Evolutionary conservation across 2,797 vertebrate species (phyloP), one percentile per base, ranked within the genome.

Genomic region (Hydrocynus forskahlii): DNA sequence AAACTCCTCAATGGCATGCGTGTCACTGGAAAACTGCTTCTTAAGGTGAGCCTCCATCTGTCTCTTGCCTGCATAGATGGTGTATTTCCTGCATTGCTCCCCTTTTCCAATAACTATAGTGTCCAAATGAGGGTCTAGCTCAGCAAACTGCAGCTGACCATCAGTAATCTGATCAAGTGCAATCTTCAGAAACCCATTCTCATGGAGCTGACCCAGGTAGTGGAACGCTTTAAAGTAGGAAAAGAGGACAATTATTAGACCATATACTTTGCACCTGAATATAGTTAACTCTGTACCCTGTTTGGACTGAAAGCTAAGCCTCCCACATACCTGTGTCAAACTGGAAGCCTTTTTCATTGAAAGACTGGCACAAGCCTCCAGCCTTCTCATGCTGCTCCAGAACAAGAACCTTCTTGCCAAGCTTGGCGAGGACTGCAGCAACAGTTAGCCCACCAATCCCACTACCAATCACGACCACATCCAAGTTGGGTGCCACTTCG

Each of bases 391-490:
- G 45, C 25, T 76, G 73, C 8, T 81, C 80, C 25, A 81, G 21
- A 0, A 81, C 80, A 29, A 81, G 48, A 48, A 81, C 80, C 14
- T 60, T 68, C 66, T 81, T 81, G 23, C 80, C 80, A 23, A 70
- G 74, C 5, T 70, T 81, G 10, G 45, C 57, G 21, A 81, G 54
- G 3, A 63, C 7, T 12, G 21, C 80, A 0, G 74, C 80, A 16
- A 68, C 57, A 0, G 74, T 81, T 17, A 81, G 45, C 0, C 80
- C 75, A 0, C 80, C 66, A 17, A 72, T 67, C 48, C 80, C 75
- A 0, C 80, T 77, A 7, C 80, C 80, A 66, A 82, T 73, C 21
- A 82, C 80, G 2, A 82, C 71, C 13, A 66, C 50, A 0, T 82
- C 40, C 40, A 43, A 43, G 40, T 43, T 43, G 40, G 40, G 8